Evolutionary conservation across 2,888 invertebrate genomes (phyloP).

Genomic region (Netelia melanura): DNA sequence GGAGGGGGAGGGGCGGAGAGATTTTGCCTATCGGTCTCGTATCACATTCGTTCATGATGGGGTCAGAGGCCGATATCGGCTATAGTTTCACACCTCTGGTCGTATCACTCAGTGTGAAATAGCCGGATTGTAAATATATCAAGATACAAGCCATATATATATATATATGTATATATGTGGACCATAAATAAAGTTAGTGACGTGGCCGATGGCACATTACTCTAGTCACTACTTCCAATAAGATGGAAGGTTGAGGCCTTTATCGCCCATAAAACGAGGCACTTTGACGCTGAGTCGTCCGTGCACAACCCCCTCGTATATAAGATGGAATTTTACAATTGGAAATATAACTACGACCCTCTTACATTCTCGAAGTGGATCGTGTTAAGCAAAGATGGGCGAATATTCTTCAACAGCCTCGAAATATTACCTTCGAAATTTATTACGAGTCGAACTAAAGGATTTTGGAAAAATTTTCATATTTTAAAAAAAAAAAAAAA

Average conservation of each 20-base stretch:
- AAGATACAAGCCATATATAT: background rate
- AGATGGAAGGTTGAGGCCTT: slow-evolving; percentile 51
- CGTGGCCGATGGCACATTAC: slow-evolving; percentile 37
- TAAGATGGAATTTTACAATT: slow-evolving; percentile 33
- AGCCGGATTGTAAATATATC: background rate
- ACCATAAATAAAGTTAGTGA: slow-evolving; percentile 16
- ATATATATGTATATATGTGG: background rate
- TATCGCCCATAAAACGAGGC: slow-evolving; percentile 57
- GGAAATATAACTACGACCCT: background rate
- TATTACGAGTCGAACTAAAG: too few relatives aligned
- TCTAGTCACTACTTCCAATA: slow-evolving; percentile 37
- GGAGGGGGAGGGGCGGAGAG: too few relatives aligned
- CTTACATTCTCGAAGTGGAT: too few relatives aligned
- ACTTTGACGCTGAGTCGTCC: slow-evolving; percentile 5
- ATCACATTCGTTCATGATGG: too few relatives aligned
- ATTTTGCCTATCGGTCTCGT: too few relatives aligned
- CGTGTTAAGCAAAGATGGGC: too few relatives aligned
- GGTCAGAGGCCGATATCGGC: too few relatives aligned
- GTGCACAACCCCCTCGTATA: background rate
- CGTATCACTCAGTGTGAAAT: background rate
- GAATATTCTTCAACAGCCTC: too few relatives aligned
- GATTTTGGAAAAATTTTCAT: too few relatives aligned
- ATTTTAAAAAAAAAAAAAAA: too few relatives aligned
- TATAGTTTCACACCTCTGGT: too few relatives aligned
- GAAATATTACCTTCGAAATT: too few relatives aligned